Conservation (phyloP, 2,888 invertebrate genomes). For the Dicyrtoma fusca region DNA sequence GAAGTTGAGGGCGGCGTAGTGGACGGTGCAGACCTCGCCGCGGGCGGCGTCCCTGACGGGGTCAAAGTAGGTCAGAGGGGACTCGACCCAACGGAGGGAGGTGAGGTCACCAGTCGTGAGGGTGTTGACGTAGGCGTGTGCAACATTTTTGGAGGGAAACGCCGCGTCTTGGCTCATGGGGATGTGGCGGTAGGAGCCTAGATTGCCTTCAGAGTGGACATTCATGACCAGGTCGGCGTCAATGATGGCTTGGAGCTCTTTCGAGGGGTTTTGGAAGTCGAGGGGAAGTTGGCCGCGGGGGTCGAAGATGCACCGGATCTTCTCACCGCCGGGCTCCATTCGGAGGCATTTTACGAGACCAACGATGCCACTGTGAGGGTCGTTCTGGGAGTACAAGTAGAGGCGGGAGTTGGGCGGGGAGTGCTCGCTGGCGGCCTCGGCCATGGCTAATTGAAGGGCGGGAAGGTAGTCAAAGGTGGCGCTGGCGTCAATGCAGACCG, state of each 20-base stretch:
- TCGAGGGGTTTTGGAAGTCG: constrained; percentile 13
- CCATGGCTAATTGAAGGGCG: constrained; percentile 72
- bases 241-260: constrained; percentile 5
- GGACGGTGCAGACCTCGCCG: neutral
- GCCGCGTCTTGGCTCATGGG: constrained; percentile 58
- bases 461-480: constrained; percentile 76
- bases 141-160: constrained; percentile 57
- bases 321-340: constrained; percentile 79
- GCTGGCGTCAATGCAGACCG: neutral
- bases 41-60: neutral
- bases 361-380: constrained; percentile 74
- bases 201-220: constrained; percentile 59
- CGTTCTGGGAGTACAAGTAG: constrained; percentile 63
- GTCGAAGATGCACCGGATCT: constrained; percentile 64
- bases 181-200: constrained; percentile 63
- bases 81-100: constrained; percentile 80
- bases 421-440: constrained; percentile 64
- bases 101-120: constrained; percentile 82
- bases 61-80: constrained; percentile 61
- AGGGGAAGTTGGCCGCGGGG: constrained; percentile 51
- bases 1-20: constrained; percentile 72
- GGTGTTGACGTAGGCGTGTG: constrained; percentile 78
- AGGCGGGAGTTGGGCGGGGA: constrained; percentile 15
- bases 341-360: constrained; percentile 89
- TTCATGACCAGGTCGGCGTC: constrained; percentile 35